Conservation (phyloP, 2,113 vertebrate species). For the Piprites chloris region DNA sequence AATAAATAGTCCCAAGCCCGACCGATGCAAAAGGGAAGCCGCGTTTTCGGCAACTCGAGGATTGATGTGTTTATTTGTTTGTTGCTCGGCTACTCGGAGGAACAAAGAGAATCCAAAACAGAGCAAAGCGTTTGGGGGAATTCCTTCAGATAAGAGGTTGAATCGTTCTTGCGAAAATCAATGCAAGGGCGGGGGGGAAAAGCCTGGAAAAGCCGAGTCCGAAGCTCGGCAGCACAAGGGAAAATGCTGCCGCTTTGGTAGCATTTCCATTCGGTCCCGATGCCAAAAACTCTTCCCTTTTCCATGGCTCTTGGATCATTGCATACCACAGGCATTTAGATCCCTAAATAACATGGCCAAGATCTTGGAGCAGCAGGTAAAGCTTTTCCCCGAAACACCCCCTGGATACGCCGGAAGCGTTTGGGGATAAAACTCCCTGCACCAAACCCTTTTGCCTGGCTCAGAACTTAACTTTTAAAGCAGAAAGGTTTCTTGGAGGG, state of each 20-base stretch:
- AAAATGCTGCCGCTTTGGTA: neutral
- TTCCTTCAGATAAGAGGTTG: neutral
- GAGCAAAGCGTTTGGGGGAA: neutral
- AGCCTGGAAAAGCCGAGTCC: neutral
- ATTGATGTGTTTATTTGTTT: slow-evolving; percentile 7
- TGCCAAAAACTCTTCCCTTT: neutral
- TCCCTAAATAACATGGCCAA: neutral
- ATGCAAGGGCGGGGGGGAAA: fast-evolving
- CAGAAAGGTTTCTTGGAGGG: neutral
- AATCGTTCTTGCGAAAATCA: neutral
- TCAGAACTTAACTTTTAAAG: neutral
- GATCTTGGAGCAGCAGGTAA: neutral
- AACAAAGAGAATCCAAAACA: slow-evolving; percentile 21
- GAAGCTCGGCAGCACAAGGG: neutral
- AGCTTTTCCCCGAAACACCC: neutral
- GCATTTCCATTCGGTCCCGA: neutral
- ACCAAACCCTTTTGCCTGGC: neutral
- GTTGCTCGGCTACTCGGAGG: neutral
- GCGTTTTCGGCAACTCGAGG: neutral
- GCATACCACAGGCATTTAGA: neutral
- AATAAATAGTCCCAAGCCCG: neutral
- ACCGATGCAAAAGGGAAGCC: slow-evolving; percentile 18
- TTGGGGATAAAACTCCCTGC: neutral
- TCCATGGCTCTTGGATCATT: neutral
- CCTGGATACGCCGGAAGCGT: neutral